phyloP scores from a whole-genome alignment of 2,797 vertebrate species.

The Malacoraja senta region DNA sequence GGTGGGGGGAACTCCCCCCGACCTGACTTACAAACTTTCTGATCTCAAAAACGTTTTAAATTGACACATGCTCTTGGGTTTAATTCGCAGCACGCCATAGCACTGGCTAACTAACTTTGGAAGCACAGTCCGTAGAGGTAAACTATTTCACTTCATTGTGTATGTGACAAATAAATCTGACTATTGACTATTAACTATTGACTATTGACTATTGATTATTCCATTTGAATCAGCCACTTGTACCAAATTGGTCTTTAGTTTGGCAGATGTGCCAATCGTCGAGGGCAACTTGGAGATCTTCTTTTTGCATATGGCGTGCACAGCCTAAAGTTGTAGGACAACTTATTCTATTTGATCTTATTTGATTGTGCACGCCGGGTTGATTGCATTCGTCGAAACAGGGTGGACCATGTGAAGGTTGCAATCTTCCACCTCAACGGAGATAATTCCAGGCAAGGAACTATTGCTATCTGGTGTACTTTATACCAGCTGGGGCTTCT shows the following conservation, averaged over 20 bases:
- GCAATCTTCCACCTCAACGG: constrained; percentile 47
- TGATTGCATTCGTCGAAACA: no score
- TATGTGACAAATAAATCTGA: no score
- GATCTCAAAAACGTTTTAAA: neutral
- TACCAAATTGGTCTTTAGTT: constrained; percentile 79
- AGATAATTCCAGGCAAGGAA: constrained; percentile 80
- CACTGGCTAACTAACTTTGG: constrained; percentile 88
- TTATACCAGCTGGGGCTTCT: constrained; percentile 68
- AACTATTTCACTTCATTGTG: no score
- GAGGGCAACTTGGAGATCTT: constrained; percentile 71
- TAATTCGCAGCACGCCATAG: constrained; percentile 35
- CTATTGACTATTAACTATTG: no score
- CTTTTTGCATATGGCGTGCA: no score
- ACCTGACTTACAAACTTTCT: no score
- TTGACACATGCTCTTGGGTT: constrained; percentile 34
- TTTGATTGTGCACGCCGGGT: no score
- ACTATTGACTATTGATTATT: no score
- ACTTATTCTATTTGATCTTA: no score
- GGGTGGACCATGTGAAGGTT: no score
- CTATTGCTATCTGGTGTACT: constrained; percentile 67
- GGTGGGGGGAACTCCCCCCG: no score
- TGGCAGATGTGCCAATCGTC: constrained; percentile 67
- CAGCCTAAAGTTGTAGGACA: no score
- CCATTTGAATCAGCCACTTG: constrained; percentile 68
- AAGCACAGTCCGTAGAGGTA: constrained; percentile 84